Evolutionary conservation across 2,113 vertebrate species (phyloP).

Genomic region (Stomatorhinus ivindoensis): DNA sequence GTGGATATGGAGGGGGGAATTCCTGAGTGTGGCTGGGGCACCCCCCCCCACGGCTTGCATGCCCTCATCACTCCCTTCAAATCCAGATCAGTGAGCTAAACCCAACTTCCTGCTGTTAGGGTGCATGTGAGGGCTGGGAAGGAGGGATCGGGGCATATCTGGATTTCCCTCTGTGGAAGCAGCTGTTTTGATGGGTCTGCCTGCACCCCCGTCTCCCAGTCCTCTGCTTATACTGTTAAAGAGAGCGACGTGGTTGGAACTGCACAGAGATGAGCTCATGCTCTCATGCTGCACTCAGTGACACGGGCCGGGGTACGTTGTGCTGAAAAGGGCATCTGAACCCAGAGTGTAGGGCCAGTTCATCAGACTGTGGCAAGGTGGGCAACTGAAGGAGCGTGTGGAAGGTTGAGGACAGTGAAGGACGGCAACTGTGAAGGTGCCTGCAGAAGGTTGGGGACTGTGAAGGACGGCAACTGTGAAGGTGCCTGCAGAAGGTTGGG

Average conservation of each 20-base stretch:
- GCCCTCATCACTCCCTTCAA: background rate
- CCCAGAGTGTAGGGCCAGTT: constrained; percentile 49
- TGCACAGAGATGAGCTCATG: constrained; percentile 42
- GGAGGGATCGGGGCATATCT: background rate
- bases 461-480: too few species aligned
- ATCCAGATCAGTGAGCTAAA: background rate
- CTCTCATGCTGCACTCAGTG: constrained; percentile 26
- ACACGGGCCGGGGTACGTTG: constrained; percentile 39
- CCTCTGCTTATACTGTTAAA: constrained; percentile 24
- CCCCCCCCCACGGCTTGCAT: background rate
- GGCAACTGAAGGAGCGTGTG: constrained; percentile 16
- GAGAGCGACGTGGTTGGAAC: constrained; percentile 31
- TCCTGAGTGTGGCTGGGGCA: background rate
- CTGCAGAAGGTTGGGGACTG: too few species aligned
- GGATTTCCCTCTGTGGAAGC: background rate
- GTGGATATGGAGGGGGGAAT: constrained; percentile 17
- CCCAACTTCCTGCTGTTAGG: background rate
- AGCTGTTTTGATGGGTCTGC: background rate
- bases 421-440: constrained; percentile 17
- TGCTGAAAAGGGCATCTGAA: constrained; percentile 33
- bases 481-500: too few species aligned
- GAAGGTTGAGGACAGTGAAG: too few species aligned
- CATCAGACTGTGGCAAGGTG: constrained; percentile 41
- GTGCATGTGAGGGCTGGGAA: background rate
- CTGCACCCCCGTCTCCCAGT: background rate